These are phyloP conservation scores for Lanistes nyassanus DNA, from an alignment of 1,140 invertebrate genomes.

Conservation along the genomic window DNA sequence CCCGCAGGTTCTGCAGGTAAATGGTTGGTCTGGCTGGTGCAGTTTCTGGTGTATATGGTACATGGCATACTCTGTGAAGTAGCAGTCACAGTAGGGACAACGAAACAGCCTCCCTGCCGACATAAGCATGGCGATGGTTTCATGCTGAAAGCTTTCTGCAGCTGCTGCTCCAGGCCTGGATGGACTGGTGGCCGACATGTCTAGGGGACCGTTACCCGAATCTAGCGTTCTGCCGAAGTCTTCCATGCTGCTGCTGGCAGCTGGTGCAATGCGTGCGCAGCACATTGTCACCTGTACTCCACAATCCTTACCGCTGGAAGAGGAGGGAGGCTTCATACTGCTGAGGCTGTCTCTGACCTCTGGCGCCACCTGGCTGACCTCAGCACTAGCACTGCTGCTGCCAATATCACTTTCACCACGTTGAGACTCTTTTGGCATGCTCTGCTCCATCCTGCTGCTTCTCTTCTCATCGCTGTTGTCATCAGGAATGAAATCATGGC, in stretches of 20 bases:
- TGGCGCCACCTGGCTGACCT: not conserved
- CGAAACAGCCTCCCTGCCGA: conserved; percentile 52
- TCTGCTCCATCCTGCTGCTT: conserved; percentile 3
- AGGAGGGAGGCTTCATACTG: not conserved
- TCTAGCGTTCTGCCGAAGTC: not conserved
- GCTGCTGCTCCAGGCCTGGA: conserved; percentile 20
- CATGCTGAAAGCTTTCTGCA: conserved; percentile 41
- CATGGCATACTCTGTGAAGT: conserved; percentile 61
- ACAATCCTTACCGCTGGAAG: conserved; percentile 31
- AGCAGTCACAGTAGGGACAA: conserved; percentile 58
- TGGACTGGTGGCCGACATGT: conserved; percentile 22
- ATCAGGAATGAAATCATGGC: conserved; percentile 2
- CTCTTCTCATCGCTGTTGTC: conserved; percentile 7
- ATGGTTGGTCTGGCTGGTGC: conserved; percentile 53
- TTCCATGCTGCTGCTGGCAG: conserved; percentile 1
- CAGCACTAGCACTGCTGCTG: conserved; percentile 2
- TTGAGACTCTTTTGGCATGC: not conserved
- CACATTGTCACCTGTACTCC: conserved; percentile 54
- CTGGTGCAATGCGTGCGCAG: conserved; percentile 29
- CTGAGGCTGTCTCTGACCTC: not conserved
- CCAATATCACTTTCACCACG: not conserved
- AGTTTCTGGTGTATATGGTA: conserved; percentile 57
- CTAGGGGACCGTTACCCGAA: not conserved
- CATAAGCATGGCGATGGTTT: conserved; percentile 50
- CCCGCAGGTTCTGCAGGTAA: conserved; percentile 52